Evolutionary conservation across 2,888 invertebrate genomes (phyloP).

Genomic region (Galerucella nymphaeae): DNA sequence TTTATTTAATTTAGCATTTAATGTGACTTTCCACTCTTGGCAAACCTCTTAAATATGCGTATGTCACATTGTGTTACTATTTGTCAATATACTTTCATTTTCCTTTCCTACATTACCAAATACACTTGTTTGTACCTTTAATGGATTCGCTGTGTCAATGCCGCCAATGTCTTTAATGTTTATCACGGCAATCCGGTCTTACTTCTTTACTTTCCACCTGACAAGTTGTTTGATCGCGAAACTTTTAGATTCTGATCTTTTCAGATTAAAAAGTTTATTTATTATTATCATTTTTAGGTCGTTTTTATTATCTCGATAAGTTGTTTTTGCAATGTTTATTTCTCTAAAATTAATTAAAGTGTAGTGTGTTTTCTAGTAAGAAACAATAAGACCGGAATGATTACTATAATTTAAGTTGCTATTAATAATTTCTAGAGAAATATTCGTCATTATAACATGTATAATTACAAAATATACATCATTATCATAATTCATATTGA

Average conservation of each 20-base stretch:
- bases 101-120: conserved; percentile 1
- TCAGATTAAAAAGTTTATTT: too few relatives aligned
- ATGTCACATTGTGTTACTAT: background rate
- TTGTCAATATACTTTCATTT: conserved; percentile 4
- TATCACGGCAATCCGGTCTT: background rate
- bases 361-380: background rate
- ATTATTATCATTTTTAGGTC: background rate
- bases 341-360: background rate
- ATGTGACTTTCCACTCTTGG: too few relatives aligned
- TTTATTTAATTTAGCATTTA: too few relatives aligned
- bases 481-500: too few relatives aligned
- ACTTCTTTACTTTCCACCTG: too few relatives aligned
- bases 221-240: too few relatives aligned
- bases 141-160: background rate
- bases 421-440: too few relatives aligned
- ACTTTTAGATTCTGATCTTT: too few relatives aligned
- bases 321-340: background rate
- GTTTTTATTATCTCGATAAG: background rate
- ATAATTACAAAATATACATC: too few relatives aligned
- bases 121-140: background rate
- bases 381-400: background rate
- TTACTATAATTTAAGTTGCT: background rate
- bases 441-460: too few relatives aligned
- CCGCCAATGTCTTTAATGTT: background rate
- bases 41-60: background rate